Evolutionary conservation across 2,797 vertebrate species (phyloP).

Genomic region (Carapus acus): DNA sequence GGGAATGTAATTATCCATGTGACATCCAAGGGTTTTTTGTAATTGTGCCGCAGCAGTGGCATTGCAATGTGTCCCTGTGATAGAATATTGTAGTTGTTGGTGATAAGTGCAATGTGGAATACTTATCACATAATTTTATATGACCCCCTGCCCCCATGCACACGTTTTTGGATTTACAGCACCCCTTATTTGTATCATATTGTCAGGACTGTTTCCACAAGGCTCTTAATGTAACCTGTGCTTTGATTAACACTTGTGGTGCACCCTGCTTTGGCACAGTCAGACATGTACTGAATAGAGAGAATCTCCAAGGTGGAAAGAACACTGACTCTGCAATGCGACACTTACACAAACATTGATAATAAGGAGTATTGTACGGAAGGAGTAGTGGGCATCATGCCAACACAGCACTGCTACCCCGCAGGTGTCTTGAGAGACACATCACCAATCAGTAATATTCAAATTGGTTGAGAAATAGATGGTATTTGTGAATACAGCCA

Average conservation of each 20-base stretch:
- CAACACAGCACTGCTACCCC: slow-evolving; percentile 34
- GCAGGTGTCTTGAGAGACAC: slow-evolving; percentile 34
- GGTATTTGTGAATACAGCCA: too few relatives aligned
- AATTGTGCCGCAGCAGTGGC: too few relatives aligned
- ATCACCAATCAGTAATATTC: slow-evolving; percentile 10
- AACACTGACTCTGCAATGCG: slow-evolving; percentile 33
- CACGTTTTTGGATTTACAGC: too few relatives aligned
- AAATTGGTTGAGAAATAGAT: slow-evolving; percentile 13
- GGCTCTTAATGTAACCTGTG: too few relatives aligned
- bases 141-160: too few relatives aligned
- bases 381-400: slow-evolving; percentile 26
- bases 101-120: too few relatives aligned
- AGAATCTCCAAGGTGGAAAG: slow-evolving; percentile 21
- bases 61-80: too few relatives aligned
- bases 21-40: too few relatives aligned
- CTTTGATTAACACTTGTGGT: slow-evolving; percentile 16
- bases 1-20: too few relatives aligned
- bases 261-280: slow-evolving; percentile 33
- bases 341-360: slow-evolving; percentile 21
- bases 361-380: slow-evolving; percentile 14
- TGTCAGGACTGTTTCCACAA: too few relatives aligned
- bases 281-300: slow-evolving; percentile 31
- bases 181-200: too few relatives aligned
- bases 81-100: slow-evolving; percentile 39
- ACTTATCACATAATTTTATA: too few relatives aligned